These are phyloP conservation scores for Diachasma alloeum DNA, from an alignment of 1,140 invertebrate genomes.

Conservation along the genomic window DNA sequence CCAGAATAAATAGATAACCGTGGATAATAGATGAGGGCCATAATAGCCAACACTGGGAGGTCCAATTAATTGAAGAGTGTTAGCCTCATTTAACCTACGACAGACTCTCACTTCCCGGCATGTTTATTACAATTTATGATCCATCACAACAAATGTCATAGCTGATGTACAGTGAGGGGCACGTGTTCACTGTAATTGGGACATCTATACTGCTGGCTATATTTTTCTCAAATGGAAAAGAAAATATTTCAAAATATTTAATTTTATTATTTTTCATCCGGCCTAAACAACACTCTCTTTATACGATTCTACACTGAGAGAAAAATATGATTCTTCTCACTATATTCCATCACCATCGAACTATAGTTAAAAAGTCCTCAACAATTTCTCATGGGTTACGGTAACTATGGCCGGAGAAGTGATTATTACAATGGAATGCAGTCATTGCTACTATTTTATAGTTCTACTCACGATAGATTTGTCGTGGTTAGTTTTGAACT, in stretches of 20 bases:
- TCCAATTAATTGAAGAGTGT: conserved; percentile 50
- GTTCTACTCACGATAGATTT: no score
- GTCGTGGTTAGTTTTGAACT: no score
- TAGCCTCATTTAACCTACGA: conserved; percentile 47
- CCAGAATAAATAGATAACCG: neutral
- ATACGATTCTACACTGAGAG: no score
- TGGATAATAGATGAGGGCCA: neutral
- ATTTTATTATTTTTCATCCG: neutral
- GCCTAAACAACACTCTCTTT: no score
- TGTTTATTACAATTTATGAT: conserved; percentile 44
- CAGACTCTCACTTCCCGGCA: conserved; percentile 20
- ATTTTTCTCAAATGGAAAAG: no score
- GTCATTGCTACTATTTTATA: no score
- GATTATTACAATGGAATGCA: no score
- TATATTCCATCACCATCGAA: no score
- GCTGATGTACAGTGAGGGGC: neutral
- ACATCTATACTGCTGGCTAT: neutral
- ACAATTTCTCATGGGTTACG: no score
- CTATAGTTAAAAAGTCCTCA: no score
- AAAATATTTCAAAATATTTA: neutral
- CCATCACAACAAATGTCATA: neutral
- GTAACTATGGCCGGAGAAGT: no score
- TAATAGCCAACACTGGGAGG: conserved; percentile 23
- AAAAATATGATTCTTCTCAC: no score
- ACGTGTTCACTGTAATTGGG: conserved; percentile 26